Conservation (phyloP, 2,888 invertebrate species). For the Lasioglossum zephyrum region DNA sequence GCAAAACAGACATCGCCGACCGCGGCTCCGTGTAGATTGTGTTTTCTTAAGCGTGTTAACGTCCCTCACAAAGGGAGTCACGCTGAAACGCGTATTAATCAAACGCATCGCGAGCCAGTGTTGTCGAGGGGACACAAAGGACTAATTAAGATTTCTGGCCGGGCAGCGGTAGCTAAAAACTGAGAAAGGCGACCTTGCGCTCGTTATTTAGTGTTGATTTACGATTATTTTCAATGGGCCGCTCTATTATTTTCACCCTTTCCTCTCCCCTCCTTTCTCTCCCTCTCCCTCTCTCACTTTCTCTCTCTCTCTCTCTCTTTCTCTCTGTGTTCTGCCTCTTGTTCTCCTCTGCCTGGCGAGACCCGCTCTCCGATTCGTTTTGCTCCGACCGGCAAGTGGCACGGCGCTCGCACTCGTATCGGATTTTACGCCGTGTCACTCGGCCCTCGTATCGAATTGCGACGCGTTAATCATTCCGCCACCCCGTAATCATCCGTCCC, state of each 20-base stretch:
- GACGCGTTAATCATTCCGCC: conserved; percentile 24
- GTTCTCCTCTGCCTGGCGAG: background rate
- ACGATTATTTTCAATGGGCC: conserved; percentile 65
- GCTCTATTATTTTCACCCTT: conserved; percentile 41
- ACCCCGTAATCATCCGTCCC: background rate
- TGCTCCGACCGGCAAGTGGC: conserved; percentile 24
- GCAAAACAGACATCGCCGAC: conserved; percentile 54
- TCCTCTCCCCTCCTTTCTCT: background rate
- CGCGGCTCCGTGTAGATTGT: conserved; percentile 65
- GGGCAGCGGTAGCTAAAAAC: conserved; percentile 22
- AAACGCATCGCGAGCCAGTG: conserved; percentile 59
- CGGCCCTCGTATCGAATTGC: conserved; percentile 2
- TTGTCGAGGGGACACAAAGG: conserved; percentile 61
- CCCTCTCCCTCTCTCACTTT: background rate
- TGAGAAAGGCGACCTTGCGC: conserved; percentile 63
- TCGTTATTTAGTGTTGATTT: conserved; percentile 69
- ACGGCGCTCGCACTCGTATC: conserved; percentile 13
- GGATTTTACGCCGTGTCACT: conserved; percentile 21
- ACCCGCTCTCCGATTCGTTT: background rate
- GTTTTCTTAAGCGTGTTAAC: conserved; percentile 64
- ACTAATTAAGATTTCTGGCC: conserved; percentile 72
- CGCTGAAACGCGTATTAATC: conserved; percentile 70
- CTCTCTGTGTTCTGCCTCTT: background rate
- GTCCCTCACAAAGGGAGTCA: conserved; percentile 67
- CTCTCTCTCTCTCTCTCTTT: background rate